These are phyloP conservation scores for Peucedramus taeniatus DNA, from an alignment of 2,113 vertebrate genomes.

Conservation along the genomic window DNA sequence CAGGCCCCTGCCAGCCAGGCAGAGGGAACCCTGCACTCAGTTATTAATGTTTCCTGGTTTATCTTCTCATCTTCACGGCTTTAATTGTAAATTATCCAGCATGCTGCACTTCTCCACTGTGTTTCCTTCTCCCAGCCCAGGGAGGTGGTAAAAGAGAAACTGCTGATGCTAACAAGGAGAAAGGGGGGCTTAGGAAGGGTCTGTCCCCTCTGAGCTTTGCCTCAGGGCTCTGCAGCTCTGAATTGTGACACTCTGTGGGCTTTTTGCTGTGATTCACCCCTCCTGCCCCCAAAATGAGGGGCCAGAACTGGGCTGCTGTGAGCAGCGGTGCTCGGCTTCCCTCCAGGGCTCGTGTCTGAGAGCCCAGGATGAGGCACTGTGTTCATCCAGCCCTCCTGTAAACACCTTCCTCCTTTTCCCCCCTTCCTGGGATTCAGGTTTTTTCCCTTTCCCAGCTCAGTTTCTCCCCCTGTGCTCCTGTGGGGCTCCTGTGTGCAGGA, in stretches of 20 bases:
- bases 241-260: neutral
- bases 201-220: neutral
- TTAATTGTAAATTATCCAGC: conserved; percentile 20
- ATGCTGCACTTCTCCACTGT: neutral
- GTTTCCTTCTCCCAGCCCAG: neutral
- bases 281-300: neutral
- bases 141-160: neutral
- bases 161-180: neutral
- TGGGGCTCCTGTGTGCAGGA: conserved; percentile 19
- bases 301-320: neutral
- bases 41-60: neutral
- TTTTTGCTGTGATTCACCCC: neutral
- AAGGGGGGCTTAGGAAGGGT: neutral
- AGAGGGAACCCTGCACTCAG: neutral
- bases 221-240: neutral
- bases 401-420: neutral
- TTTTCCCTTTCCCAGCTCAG: neutral
- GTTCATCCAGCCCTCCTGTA: neutral
- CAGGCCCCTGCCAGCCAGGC: neutral
- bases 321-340: neutral
- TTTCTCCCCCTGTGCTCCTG: conserved; percentile 32
- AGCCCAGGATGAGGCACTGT: neutral
- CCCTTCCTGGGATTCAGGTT: neutral
- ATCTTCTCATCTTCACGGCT: neutral
- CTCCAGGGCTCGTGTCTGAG: neutral